Percentiles rank a stretch among this genome's conserved stretches.
Evolutionary conservation across 2,888 invertebrate genomes (phyloP).

Genomic region (Helicoverpa assulta): DNA sequence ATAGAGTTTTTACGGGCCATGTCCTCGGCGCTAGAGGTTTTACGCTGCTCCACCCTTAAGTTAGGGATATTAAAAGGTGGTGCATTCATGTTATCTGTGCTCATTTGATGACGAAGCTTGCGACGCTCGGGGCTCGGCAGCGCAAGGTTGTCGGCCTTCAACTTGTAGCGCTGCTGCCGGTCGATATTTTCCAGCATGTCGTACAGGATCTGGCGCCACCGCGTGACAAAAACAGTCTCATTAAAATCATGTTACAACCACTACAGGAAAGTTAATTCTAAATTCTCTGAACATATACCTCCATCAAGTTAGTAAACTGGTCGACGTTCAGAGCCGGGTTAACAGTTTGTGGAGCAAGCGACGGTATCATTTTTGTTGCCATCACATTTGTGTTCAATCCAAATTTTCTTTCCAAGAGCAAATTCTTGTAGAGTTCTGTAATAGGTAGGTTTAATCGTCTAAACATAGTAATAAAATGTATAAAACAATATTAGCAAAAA

Average conservation of each 20-base stretch:
- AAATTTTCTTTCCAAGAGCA: conserved; percentile 97
- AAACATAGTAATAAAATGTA: conserved; percentile 17
- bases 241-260: neutral
- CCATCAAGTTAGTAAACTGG: conserved; percentile 82
- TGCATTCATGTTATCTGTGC: conserved; percentile 96
- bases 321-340: conserved; percentile 91
- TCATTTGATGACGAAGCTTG: conserved; percentile 94
- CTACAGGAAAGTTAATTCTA: neutral
- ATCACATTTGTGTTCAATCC: conserved; percentile 97
- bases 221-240: conserved; percentile 28
- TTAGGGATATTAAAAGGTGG: conserved; percentile 97
- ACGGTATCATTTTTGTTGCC: conserved; percentile 98
- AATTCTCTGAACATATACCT: conserved; percentile 68
- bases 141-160: conserved; percentile 95
- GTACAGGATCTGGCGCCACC: conserved; percentile 92
- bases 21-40: conserved; percentile 97
- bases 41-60: conserved; percentile 95
- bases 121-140: conserved; percentile 94
- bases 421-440: conserved; percentile 97
- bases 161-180: conserved; percentile 96
- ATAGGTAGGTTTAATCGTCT: conserved; percentile 59
- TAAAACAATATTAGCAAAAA: conserved; percentile 5
- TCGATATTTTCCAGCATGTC: conserved; percentile 98
- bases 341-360: conserved; percentile 97
- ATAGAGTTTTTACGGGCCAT: conserved; percentile 97